Conservation (phyloP, 2,888 invertebrate genomes). For the Pammene aurita region DNA sequence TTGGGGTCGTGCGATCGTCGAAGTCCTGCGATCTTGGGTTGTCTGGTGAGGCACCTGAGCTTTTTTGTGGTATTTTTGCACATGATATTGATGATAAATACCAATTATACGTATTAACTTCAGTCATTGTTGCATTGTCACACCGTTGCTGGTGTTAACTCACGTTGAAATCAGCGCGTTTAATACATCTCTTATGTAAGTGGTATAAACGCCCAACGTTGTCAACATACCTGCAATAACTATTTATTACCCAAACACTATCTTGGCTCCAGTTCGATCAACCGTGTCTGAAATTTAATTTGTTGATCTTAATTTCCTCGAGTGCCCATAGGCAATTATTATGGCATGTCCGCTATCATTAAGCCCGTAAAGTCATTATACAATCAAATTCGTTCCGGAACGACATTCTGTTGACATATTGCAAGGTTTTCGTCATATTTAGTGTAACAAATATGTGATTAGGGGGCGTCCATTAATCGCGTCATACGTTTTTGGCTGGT, state of each 20-base stretch:
- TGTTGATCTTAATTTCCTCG: constrained; percentile 51
- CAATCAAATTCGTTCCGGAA: constrained; percentile 31
- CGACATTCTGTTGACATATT: constrained; percentile 29
- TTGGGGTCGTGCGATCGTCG: no score
- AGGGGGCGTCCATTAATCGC: no score
- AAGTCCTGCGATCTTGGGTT: no score
- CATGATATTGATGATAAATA: no score
- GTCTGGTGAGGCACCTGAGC: no score
- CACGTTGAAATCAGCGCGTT: no score
- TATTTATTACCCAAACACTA: constrained; percentile 34
- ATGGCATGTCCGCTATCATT: constrained; percentile 36
- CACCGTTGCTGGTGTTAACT: no score
- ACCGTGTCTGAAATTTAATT: constrained; percentile 48
- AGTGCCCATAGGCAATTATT: constrained; percentile 43
- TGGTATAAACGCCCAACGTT: constrained; percentile 5
- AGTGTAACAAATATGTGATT: constrained; percentile 10
- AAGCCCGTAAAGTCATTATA: constrained; percentile 30
- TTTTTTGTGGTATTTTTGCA: no score
- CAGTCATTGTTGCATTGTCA: no score
- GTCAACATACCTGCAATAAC: constrained; percentile 23
- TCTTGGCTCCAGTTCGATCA: constrained; percentile 41
- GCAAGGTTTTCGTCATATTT: constrained; percentile 10
- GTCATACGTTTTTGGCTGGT: no score
- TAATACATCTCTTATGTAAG: constrained; percentile 1
- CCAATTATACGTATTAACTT: no score